phyloP scores from a whole-genome alignment of 2,888 invertebrate genomes.

The Chymomyza caudatula region DNA sequence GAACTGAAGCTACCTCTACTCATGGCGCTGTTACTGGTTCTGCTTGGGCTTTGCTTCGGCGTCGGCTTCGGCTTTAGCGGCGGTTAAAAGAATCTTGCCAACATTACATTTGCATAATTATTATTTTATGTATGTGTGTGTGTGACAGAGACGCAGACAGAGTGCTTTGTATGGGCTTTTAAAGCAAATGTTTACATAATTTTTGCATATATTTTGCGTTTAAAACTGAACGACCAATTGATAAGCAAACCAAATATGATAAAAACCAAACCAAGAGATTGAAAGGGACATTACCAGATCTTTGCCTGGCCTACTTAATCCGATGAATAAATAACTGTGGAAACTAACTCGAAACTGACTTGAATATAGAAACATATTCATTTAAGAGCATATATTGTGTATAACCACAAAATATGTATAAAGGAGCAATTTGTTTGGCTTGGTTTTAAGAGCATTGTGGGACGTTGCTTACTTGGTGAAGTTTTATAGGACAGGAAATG shows the following conservation, averaged over 20 bases:
- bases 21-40: slow-evolving; percentile 3
- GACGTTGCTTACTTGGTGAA: too few species aligned
- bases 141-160: too few species aligned
- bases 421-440: too few species aligned
- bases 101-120: slow-evolving; percentile 69
- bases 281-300: neutral
- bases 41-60: neutral
- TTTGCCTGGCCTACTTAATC: too few species aligned
- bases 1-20: too few species aligned
- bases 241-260: slow-evolving; percentile 23
- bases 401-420: too few species aligned
- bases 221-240: slow-evolving; percentile 46
- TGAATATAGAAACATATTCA: too few species aligned
- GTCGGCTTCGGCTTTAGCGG: slow-evolving; percentile 11
- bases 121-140: slow-evolving; percentile 37
- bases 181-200: slow-evolving; percentile 44
- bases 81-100: slow-evolving; percentile 57
- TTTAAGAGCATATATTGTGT: too few species aligned
- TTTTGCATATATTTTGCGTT: slow-evolving; percentile 58
- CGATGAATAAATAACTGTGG: too few species aligned
- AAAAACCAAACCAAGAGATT: neutral
- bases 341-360: too few species aligned
- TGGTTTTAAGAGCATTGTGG: too few species aligned
- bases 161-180: slow-evolving; percentile 29
- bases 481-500: too few species aligned